Evolutionary conservation across 2,888 invertebrate genomes (phyloP), one percentile per base, ranked within the genome.

Genomic region (Cylloceria caligata): DNA sequence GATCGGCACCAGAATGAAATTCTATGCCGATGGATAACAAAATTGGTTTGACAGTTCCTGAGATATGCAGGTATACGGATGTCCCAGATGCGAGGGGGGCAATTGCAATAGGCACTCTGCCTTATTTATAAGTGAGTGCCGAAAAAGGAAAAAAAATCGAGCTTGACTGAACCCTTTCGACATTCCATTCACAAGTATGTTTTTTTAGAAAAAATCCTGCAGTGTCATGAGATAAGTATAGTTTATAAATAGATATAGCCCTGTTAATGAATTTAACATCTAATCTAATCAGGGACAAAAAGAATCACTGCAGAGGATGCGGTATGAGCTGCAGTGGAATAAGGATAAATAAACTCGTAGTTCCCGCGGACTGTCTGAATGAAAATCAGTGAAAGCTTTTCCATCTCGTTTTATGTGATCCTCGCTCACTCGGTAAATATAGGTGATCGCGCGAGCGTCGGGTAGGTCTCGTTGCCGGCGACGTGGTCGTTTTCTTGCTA

Each of bases 351-450:
- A 6, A 57, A 16, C 34, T 30, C n/a, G 30, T 30, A 34, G 6
- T 16, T n/a, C 16, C 13, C n/a, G n/a, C 3, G 13, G 19, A 67
- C 36, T 47, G 24, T 52, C 72, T 69, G 78, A 76, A 76, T 83
- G 85, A 87, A 86, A 88, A 89, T 86, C 84, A 80, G 86, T 85
- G 88, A 89, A 89, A 88, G 89, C 86, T 85, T 80, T 72, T 68
- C 65, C 34, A 13, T 69, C 80, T n/a, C 60, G 16, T 19, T 62
- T 27, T 30, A 21, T 45, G 52, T 73, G 34, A 34, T 7, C 47
- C 67, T 49, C 52, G 36, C 68, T 72, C 57, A 24, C 62, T 60
- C 30, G n/a, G 21, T 57, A n/a, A n/a, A n/a, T n/a, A n/a, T n/a
- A n/a, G n/a, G n/a, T n/a, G 47, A 47, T 39, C 34, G 67, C 55